These are phyloP conservation scores for Oryzias curvinotus DNA, from an alignment of 2,113 vertebrate species.

Conservation along the genomic window DNA sequence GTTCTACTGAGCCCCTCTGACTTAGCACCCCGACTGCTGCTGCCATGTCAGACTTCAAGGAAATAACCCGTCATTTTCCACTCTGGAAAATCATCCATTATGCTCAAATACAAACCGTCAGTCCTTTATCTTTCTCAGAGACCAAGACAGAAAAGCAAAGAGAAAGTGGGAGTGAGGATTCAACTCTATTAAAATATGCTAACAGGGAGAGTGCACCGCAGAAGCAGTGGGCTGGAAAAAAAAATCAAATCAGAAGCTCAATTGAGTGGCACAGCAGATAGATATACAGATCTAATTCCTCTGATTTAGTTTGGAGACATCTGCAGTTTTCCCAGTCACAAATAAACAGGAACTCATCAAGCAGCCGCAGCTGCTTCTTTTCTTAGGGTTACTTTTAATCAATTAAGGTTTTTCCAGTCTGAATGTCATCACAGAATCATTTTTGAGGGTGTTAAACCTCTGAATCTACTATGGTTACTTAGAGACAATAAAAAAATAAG, in stretches of 20 bases:
- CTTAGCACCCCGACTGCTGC: slow-evolving; percentile 30
- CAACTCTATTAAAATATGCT: slow-evolving; percentile 55
- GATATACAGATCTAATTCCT: slow-evolving; percentile 53
- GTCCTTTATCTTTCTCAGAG: slow-evolving; percentile 47
- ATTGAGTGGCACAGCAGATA: slow-evolving; percentile 52
- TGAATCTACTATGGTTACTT: too few species aligned
- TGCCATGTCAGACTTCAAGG: slow-evolving; percentile 46
- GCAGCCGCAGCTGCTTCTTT: background rate
- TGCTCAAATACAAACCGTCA: slow-evolving; percentile 35
- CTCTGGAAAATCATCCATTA: slow-evolving; percentile 59
- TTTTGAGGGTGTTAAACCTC: too few species aligned
- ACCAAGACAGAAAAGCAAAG: slow-evolving; percentile 11
- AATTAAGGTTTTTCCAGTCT: too few species aligned
- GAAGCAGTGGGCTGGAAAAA: slow-evolving; percentile 25
- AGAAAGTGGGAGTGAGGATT: slow-evolving; percentile 28
- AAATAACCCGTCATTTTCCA: slow-evolving; percentile 62
- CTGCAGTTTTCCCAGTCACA: slow-evolving; percentile 46
- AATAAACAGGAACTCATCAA: slow-evolving; percentile 24
- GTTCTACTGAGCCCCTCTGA: slow-evolving; percentile 31
- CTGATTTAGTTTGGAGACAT: slow-evolving; percentile 49
- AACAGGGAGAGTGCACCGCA: slow-evolving; percentile 22
- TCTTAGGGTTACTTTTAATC: too few species aligned
- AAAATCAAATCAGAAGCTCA: slow-evolving; percentile 56
- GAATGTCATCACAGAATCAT: too few species aligned
- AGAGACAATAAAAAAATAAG: too few species aligned